Conservation (phyloP, 2,797 vertebrate species). For the Hylomyscus alleni region DNA sequence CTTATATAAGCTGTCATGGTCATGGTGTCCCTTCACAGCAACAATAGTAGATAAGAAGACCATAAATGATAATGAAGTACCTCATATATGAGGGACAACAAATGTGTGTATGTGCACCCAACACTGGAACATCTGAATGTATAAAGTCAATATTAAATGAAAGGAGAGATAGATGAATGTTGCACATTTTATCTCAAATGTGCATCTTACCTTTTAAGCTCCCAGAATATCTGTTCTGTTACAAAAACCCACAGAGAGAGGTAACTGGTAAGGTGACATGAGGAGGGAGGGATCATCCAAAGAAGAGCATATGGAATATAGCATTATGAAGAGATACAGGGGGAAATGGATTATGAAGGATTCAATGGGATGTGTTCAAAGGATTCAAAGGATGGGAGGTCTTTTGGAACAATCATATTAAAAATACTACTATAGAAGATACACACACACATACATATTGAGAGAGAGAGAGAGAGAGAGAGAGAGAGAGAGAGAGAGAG, state of each 20-base stretch:
- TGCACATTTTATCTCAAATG: neutral
- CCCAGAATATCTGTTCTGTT: neutral
- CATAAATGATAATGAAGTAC: neutral
- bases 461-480: no score
- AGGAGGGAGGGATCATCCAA: neutral
- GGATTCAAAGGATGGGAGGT: neutral
- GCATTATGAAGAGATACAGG: neutral
- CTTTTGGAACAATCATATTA: neutral
- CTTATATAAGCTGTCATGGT: neutral
- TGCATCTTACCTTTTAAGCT: neutral
- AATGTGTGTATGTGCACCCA: neutral
- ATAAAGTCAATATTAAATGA: neutral
- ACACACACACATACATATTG: neutral
- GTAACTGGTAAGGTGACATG: neutral
- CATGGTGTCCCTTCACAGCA: neutral
- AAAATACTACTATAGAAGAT: neutral
- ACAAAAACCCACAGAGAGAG: neutral
- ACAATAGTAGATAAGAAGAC: neutral
- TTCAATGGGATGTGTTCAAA: neutral
- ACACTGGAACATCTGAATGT: neutral
- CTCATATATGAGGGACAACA: neutral
- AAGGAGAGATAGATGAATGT: neutral
- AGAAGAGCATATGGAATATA: neutral
- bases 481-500: no score
- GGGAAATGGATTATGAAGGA: neutral